phyloP scores from a whole-genome alignment of 2,113 vertebrate genomes.

The Poeciliopsis prolifica region DNA sequence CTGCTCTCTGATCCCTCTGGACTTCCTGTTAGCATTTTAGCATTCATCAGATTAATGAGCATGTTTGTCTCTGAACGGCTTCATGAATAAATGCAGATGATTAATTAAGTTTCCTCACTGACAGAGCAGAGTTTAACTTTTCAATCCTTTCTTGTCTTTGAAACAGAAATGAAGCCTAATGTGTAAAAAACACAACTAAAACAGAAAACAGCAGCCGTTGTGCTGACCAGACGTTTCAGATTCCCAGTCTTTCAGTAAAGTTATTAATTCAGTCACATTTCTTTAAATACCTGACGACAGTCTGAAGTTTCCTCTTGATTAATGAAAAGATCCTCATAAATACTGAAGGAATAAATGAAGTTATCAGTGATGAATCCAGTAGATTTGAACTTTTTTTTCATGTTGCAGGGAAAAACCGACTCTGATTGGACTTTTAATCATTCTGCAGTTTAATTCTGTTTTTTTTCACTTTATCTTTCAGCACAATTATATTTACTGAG shows the following conservation, averaged over 20 bases:
- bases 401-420: no score
- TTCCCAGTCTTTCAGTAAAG: neutral
- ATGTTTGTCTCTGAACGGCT: conserved; percentile 7
- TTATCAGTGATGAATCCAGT: no score
- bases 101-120: neutral
- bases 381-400: no score
- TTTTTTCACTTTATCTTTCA: no score
- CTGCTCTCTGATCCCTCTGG: neutral
- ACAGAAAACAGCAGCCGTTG: neutral
- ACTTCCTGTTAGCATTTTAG: conserved; percentile 2
- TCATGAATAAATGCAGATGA: neutral
- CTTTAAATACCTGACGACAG: neutral
- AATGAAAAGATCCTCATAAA: neutral
- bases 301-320: neutral
- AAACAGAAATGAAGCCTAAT: no score
- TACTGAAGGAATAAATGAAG: neutral
- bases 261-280: neutral
- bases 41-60: conserved; percentile 3
- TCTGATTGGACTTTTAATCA: no score
- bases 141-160: neutral
- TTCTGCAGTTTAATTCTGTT: no score
- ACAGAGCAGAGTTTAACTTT: neutral
- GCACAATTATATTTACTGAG: no score
- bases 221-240: neutral
- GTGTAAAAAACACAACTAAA: neutral